phyloP scores from a whole-genome alignment of 1,140 invertebrate genomes.

The Apocrypta bakeri region DNA sequence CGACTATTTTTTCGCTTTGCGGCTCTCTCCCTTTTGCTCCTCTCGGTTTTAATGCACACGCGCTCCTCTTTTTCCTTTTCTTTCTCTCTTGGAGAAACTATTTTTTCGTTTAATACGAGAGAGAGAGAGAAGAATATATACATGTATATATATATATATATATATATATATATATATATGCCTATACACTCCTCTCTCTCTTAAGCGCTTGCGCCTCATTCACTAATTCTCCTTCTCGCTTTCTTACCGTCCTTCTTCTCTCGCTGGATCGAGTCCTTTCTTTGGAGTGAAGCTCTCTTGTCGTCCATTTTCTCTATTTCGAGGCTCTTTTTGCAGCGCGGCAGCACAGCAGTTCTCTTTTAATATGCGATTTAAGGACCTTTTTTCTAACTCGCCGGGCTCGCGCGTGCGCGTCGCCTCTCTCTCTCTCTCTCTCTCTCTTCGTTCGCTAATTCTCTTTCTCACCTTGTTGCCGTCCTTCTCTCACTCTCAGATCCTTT shows the following conservation, averaged over 20 bases:
- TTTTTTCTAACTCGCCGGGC: slow-evolving; percentile 48
- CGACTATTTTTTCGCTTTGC: slow-evolving; percentile 19
- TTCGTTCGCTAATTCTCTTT: slow-evolving; percentile 49
- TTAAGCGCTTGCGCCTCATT: neutral
- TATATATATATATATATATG: neutral
- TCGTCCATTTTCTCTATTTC: slow-evolving; percentile 25
- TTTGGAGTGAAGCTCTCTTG: neutral
- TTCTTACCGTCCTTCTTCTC: slow-evolving; percentile 43
- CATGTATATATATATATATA: neutral
- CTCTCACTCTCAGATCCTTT: neutral
- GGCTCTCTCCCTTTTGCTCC: neutral
- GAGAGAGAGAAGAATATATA: neutral
- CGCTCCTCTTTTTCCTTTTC: slow-evolving; percentile 12
- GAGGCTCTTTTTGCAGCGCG: neutral
- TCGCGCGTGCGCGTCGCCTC: too few relatives aligned
- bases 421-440: too few relatives aligned
- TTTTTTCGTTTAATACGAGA: slow-evolving; percentile 22
- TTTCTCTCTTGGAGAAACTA: slow-evolving; percentile 1
- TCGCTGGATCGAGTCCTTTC: slow-evolving; percentile 23
- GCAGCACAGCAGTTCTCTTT: slow-evolving; percentile 19
- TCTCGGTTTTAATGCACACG: slow-evolving; percentile 21
- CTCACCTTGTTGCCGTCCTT: slow-evolving; percentile 44
- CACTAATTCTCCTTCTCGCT: slow-evolving; percentile 47
- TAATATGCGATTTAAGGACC: slow-evolving; percentile 34
- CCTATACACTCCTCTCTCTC: slow-evolving; percentile 38